These are phyloP conservation scores for Drosophila rhopaloa DNA, from an alignment of 1,140 invertebrate genomes.

Conservation along the genomic window DNA sequence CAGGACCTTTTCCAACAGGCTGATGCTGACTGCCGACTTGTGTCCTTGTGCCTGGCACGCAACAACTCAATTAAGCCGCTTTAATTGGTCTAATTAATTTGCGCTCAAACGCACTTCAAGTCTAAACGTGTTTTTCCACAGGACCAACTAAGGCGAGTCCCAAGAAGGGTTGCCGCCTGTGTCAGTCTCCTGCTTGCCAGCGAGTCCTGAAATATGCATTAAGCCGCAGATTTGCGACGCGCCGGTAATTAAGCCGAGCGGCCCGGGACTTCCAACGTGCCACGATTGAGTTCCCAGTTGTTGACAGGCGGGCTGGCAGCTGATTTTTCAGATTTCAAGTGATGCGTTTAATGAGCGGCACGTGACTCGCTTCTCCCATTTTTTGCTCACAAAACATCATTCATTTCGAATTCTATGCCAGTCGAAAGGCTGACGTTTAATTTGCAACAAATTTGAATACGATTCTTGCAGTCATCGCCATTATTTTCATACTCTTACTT, in stretches of 20 bases:
- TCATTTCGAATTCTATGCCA: slow-evolving; percentile 41
- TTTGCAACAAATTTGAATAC: slow-evolving; percentile 48
- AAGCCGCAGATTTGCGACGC: slow-evolving; percentile 75
- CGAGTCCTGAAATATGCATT: slow-evolving; percentile 71
- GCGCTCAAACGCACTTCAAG: slow-evolving; percentile 81
- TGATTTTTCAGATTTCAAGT: slow-evolving; percentile 79
- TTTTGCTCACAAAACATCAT: slow-evolving; percentile 26
- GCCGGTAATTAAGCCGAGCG: slow-evolving; percentile 68
- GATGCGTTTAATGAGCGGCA: slow-evolving; percentile 84
- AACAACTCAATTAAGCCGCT: slow-evolving; percentile 84
- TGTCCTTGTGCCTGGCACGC: slow-evolving; percentile 71
- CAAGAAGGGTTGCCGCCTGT: slow-evolving; percentile 57
- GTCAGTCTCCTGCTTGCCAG: slow-evolving; percentile 3
- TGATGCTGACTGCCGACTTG: slow-evolving; percentile 38
- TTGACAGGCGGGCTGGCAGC: slow-evolving; percentile 38
- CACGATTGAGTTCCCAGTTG: slow-evolving; percentile 39
- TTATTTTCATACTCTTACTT: neutral
- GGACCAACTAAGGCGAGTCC: slow-evolving; percentile 32
- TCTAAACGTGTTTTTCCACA: slow-evolving; percentile 77
- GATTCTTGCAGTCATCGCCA: neutral
- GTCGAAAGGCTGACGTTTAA: slow-evolving; percentile 45
- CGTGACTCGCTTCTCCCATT: slow-evolving; percentile 48
- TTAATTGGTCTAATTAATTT: slow-evolving; percentile 85
- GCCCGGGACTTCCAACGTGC: slow-evolving; percentile 30
- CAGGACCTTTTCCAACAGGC: slow-evolving; percentile 6